These are phyloP conservation scores for Stigmatopora argus DNA, from an alignment of 2,113 vertebrate genomes.

Conservation along the genomic window DNA sequence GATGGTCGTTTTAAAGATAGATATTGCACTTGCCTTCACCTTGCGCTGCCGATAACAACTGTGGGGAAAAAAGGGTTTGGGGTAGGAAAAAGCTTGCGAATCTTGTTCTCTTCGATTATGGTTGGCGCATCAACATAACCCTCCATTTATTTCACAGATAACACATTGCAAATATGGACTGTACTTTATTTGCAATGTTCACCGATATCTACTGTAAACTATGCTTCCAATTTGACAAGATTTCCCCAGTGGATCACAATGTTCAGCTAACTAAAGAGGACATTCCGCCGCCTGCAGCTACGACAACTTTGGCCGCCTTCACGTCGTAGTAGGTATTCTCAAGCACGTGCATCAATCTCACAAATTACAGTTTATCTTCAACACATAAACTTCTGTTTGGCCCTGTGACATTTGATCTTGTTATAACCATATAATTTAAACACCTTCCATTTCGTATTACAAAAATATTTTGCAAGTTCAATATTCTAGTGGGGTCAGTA, in stretches of 20 bases:
- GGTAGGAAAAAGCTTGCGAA: slow-evolving; percentile 42
- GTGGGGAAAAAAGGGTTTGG: slow-evolving; percentile 25
- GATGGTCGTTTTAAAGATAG: slow-evolving; percentile 1
- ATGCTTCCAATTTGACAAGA: slow-evolving; percentile 8
- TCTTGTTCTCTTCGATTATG: slow-evolving; percentile 43
- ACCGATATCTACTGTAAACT: not conserved
- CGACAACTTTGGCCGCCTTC: no score
- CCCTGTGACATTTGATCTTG: no score
- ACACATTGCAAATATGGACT: not conserved
- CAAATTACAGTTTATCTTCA: no score
- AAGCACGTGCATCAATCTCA: no score
- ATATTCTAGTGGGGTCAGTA: no score
- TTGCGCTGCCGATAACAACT: slow-evolving; percentile 25
- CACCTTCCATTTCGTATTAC: no score
- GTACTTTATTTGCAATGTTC: not conserved
- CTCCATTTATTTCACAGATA: slow-evolving; percentile 47
- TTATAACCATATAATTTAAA: no score
- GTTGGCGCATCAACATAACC: slow-evolving; percentile 32
- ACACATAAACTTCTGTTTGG: no score
- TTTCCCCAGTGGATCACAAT: slow-evolving; percentile 1
- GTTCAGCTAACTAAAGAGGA: not conserved
- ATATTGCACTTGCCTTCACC: slow-evolving; percentile 13
- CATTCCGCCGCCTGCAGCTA: no score
- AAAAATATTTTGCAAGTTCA: no score
- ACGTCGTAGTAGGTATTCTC: no score